These are phyloP conservation scores for Helostoma temminkii DNA, from an alignment of 2,797 vertebrate species.

Conservation along the genomic window DNA sequence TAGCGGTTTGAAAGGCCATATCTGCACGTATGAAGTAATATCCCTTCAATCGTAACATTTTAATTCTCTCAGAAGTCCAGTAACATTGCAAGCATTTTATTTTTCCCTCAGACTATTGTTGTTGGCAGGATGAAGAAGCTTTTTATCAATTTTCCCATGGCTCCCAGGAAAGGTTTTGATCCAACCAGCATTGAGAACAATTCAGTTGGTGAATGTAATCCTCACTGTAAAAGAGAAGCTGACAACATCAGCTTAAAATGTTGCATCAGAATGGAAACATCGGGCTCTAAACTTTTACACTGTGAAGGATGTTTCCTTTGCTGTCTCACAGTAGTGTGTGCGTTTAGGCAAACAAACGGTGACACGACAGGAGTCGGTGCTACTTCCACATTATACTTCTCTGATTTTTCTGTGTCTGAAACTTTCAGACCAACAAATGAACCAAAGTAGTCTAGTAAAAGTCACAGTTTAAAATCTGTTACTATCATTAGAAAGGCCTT, in stretches of 20 bases:
- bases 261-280: slow-evolving; percentile 40
- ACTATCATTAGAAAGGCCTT: neutral
- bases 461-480: neutral
- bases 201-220: slow-evolving; percentile 21
- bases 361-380: slow-evolving; percentile 10
- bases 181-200: slow-evolving; percentile 27
- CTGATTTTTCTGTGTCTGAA: slow-evolving; percentile 1
- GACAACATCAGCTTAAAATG: slow-evolving; percentile 21
- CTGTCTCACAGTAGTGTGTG: slow-evolving; percentile 16
- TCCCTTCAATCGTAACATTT: slow-evolving; percentile 7
- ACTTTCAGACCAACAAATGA: slow-evolving; percentile 11
- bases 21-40: neutral
- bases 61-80: neutral
- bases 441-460: too few species aligned
- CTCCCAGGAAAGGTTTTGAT: slow-evolving; percentile 24
- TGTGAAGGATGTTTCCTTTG: neutral
- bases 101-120: slow-evolving; percentile 27
- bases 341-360: slow-evolving; percentile 19
- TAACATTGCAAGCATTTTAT: slow-evolving; percentile 27
- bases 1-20: neutral
- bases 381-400: slow-evolving; percentile 15
- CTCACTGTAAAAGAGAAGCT: slow-evolving; percentile 35
- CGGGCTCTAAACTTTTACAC: slow-evolving; percentile 1
- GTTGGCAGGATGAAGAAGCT: slow-evolving; percentile 23
- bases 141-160: slow-evolving; percentile 39